Evolutionary conservation across 2,888 invertebrate species (phyloP), one percentile per base, ranked within the genome.

Genomic region (Nipponacmea schrenckii): DNA sequence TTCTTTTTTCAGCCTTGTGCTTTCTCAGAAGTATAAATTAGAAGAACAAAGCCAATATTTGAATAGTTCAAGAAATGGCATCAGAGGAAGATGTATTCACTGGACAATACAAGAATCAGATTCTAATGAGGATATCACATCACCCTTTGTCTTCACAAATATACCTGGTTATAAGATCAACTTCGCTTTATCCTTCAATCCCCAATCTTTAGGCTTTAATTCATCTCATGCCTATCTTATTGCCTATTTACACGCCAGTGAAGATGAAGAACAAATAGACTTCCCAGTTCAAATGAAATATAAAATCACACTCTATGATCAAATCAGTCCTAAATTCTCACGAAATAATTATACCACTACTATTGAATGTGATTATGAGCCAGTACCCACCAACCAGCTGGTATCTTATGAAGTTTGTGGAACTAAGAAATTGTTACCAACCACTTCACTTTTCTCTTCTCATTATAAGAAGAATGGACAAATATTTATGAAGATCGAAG

Each of bases 391-490:
- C 39, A 39, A 39, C 39, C 39, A 39, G 3, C 39, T 39, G 39
- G 10, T 39, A 8, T 39, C 39, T 39, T 8, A 39, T 39, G 7
- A 8, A 39, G 39, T 39, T 39, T 39, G 39, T 39, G 39, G 39
- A 5, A 39, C 14, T 56, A 20, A 56, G 24, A 56, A 56, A 56
- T 24, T 56, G 20, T 24, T 56, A 24, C 20, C 20, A 3, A 56
- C 56, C 8, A 56, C 12, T 3, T 24, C 56, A 12, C 15, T 56
- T 20, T 56, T 56, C 10, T 56, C 56, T 12, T 24, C 20, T 10
- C 56, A 56, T 20, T 56, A 56, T 24, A 56, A 56, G 20, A 56
- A 56, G 56, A 56, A 56, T 56, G 20, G 56, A 56, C 56, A 56
- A 2, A 56, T 56, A 12, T 56, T 24, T 56, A 56, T 56, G 56